phyloP scores from a whole-genome alignment of 2,113 vertebrate genomes.

The Oreochromis tanganicae region DNA sequence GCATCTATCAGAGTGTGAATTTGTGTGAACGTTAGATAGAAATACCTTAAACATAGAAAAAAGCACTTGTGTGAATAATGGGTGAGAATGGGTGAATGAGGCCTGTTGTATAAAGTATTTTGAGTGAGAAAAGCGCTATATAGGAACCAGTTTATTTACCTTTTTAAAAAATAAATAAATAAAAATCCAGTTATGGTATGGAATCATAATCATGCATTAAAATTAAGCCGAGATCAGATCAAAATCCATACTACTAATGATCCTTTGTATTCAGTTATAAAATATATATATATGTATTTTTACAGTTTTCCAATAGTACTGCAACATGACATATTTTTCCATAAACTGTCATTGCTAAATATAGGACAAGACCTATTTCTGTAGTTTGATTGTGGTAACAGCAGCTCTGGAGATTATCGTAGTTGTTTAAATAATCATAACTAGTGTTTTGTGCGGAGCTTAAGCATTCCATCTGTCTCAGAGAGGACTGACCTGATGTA shows the following conservation, averaged over 20 bases:
- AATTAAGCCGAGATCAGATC: background rate
- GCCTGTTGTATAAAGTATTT: background rate
- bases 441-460: background rate
- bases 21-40: background rate
- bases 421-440: constrained; percentile 14
- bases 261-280: background rate
- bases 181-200: background rate
- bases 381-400: background rate
- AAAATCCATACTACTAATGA: background rate
- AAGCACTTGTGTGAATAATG: background rate
- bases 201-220: background rate
- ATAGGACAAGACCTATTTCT: background rate
- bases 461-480: background rate
- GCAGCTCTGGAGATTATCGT: background rate
- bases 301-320: background rate
- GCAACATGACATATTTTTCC: background rate
- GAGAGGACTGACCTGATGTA: constrained; percentile 26
- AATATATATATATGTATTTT: background rate
- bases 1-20: background rate
- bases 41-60: background rate
- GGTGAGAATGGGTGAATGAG: background rate
- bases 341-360: background rate
- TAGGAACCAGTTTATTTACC: background rate
- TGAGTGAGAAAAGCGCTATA: background rate
- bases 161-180: too few species aligned